Evolutionary conservation across 2,888 invertebrate genomes (phyloP), one percentile per base, ranked within the genome.

Genomic region (Cenopis cana): DNA sequence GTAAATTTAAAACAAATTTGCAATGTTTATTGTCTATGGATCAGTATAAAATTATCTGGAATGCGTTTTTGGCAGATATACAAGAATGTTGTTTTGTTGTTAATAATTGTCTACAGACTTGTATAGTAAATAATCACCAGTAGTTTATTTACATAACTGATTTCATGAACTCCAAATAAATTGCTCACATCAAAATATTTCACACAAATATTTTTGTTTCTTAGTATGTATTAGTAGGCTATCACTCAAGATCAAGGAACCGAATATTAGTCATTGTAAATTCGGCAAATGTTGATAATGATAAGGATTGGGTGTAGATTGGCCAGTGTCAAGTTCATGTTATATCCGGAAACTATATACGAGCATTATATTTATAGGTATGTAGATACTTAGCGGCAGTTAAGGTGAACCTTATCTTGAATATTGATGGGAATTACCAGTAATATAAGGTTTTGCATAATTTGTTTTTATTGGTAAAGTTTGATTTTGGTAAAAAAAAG

Each of bases 371-470:
- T 11, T 3, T 36, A 14, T 24, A 24, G 4, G n/a, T 33, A 49
- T n/a, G 5, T 12, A 6, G 12, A 52, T 24, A 11, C 9, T 46
- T 33, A 24, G 18, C 10, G 9, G 11, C 17, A 17, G 12, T 20
- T 36, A 29, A 62, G 50, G 50, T 57, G 24, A 56, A 57, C 24
- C 29, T 57, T 64, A 20, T 38, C n/a, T 52, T 69, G 18, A 14
- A 55, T 20, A 18, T 24, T 54, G 14, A 62, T 62, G 61, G 18
- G 50, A 62, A 52, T 52, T n/a, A 52, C 17, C n/a, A 20, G 1
- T 46, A 20, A 5, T 17, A 29, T 61, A 49, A 61, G 3, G 36
- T 36, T 12, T 36, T 57, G 8, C 57, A 12, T 36, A 33, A 38
- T 36, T 38, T 33, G 33, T 36, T 36, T 17, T 11, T 17, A 52